phyloP scores from a whole-genome alignment of 2,797 vertebrate species.

The Sebastes ruberrimus region DNA sequence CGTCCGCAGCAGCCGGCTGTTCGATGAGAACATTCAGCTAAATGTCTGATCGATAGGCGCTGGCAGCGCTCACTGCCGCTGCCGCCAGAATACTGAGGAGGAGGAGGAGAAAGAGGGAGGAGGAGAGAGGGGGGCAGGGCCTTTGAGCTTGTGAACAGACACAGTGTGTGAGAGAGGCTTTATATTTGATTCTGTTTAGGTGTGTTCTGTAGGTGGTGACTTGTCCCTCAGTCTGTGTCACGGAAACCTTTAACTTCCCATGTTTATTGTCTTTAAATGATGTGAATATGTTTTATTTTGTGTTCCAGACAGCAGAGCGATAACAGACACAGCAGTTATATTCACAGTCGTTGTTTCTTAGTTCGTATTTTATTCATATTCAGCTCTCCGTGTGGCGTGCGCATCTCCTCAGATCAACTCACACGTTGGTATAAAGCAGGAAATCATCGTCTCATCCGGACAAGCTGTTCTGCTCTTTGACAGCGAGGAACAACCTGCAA shows the following conservation, averaged over 20 bases:
- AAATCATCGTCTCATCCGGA: neutral
- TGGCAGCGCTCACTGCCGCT: constrained; percentile 48
- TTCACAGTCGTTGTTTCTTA: neutral
- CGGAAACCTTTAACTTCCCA: neutral
- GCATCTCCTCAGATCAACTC: neutral
- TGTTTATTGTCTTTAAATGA: neutral
- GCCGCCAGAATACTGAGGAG: constrained; percentile 68
- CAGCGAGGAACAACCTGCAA: neutral
- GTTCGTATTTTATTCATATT: neutral
- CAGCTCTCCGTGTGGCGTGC: neutral
- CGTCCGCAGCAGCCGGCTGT: constrained; percentile 64
- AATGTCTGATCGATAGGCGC: constrained; percentile 77
- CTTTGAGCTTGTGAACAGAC: neutral
- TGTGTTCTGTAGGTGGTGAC: neutral
- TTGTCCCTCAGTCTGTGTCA: too few relatives aligned
- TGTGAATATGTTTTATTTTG: neutral
- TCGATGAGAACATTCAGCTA: constrained; percentile 78
- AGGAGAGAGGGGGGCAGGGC: neutral
- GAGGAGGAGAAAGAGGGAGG: neutral
- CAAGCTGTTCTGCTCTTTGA: neutral
- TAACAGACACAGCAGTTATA: neutral
- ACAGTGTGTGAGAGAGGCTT: neutral
- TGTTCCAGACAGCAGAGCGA: neutral
- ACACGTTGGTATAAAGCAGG: neutral
- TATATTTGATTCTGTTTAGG: neutral